Base-by-base conservation (phyloP, 2,797 vertebrate species). In the Nothura maculosa region DNA sequence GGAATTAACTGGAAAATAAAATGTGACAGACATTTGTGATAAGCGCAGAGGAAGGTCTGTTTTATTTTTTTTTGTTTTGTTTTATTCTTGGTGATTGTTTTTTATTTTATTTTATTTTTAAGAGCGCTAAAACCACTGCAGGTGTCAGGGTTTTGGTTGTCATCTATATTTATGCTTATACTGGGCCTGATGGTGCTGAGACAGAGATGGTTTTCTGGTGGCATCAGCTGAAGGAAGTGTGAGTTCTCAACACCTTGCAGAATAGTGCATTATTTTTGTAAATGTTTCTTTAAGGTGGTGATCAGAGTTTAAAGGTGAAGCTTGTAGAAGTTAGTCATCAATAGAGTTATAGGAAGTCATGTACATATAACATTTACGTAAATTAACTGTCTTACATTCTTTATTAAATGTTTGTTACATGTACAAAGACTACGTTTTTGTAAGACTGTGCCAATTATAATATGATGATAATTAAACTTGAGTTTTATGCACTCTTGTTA, bases 361-460 rank as follows among this genome's bases (percentile, higher is more conserved):
- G 90, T 73, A 85, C 82, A 89, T 95, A 40, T 94, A 12, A 48
- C 75, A 61, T 87, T 90, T 95, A 40, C 93, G 68, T 78, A 75
- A 60, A n/a, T 81, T 85, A 70, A 64, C 36, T 43, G 19, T 54
- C 76, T 89, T 22, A 22, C 70, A 64, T 93, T 95, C 94, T 95
- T 94, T 95, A 74, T 87, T 87, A 92, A 93, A 89, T 76, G 90
- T 93, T 94, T 95, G 94, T 97, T 95, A 93, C 82, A 57, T 62
- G 54, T 87, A 55, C 90, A 91, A 96, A 90, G 89, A 92, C 85
- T 85, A 60, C 69, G 89, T 90, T 96, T 96, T 84, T 66, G 74
- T 91, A 87, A 91, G 94, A 78, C 93, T 91, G 52, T 95, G 69
- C 68, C 80, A 79, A 89, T 91, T 95, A 43, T 60, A 87, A 85